Evolutionary conservation across 1,140 invertebrate species (phyloP).

Genomic region (Heterodera carotae): DNA sequence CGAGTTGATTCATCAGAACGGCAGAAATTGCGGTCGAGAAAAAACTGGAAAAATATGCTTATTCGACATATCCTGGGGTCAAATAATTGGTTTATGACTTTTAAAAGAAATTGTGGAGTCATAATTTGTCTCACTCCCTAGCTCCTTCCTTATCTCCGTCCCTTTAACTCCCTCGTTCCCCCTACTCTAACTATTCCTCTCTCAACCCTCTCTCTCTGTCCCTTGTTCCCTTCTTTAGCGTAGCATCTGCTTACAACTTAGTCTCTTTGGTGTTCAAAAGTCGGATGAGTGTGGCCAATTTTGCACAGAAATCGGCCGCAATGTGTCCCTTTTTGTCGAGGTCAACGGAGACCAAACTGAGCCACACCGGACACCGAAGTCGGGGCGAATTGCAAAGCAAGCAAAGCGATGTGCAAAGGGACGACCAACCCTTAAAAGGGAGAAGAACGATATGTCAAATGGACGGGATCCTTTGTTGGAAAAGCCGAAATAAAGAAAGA

Average conservation of each 20-base stretch:
- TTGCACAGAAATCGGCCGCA: constrained; percentile 37
- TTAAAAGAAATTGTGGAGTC: no score
- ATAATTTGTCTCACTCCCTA: no score
- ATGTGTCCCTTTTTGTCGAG: constrained; percentile 19
- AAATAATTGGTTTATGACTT: no score
- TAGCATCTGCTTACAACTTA: no score
- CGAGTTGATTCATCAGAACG: constrained; percentile 50
- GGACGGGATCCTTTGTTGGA: background rate
- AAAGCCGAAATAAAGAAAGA: background rate
- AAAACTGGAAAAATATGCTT: constrained; percentile 44
- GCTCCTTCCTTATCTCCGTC: no score
- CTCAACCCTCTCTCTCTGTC: no score
- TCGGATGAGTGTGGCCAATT: constrained; percentile 33
- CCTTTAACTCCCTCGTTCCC: no score
- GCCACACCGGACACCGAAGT: constrained; percentile 38
- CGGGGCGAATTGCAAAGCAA: constrained; percentile 43
- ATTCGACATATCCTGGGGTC: no score
- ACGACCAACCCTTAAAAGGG: constrained; percentile 33
- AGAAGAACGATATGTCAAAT: background rate
- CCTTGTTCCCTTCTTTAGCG: no score
- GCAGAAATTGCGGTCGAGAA: constrained; percentile 46
- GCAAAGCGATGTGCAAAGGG: constrained; percentile 38
- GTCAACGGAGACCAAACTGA: constrained; percentile 31
- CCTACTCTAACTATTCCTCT: no score
- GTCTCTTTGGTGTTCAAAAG: constrained; percentile 47